Evolutionary conservation across 2,113 vertebrate genomes (phyloP), one percentile per base, ranked within the genome.

Genomic region (Zosterops borbonicus): DNA sequence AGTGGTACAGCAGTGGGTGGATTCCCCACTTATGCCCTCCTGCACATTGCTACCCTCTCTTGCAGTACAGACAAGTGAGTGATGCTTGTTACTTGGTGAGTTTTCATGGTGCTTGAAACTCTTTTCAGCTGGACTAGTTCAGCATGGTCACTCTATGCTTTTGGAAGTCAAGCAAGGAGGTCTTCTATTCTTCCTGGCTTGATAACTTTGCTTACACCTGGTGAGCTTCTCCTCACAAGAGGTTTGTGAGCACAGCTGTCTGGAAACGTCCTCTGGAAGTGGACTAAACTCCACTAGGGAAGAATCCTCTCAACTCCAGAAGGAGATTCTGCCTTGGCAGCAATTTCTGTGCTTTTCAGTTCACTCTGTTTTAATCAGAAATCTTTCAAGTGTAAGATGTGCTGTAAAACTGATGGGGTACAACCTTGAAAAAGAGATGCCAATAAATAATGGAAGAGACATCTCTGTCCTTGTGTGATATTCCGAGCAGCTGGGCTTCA

Each of bases 341-440:
- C 70, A 28, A 12, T 93, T 91, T 73, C 90, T 80, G n/a, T 73
- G 8, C 82, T 85, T 95, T 95, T 31, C 55, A 80, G 17, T 89
- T 94, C 74, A 69, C 42, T 80, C 80, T 85, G 7, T 82, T 95
- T 95, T 94, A 95, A 93, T 95, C 87, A 55, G 75, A 87, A 91
- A 23, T 93, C 67, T 95, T 95, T 95, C 79, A 91, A 95, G 87
- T 95, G 84, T 87, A 91, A 89, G 93, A 73, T 65, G 55, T 69
- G 55, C 93, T 62, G 18, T 90, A 86, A 96, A 80, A 78, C 63
- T 80, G 91, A 88, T 80, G 83, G 62, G 75, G 44, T 92, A 80
- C 78, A 86, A 55, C 92, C 92, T 96, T 94, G 94, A 35, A 65
- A 64, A 82, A 49, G 80, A 46, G 27, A 89, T 75, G 69, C 56